Evolutionary conservation across 1,140 invertebrate genomes (phyloP).

Genomic region (Drosophila burlai): DNA sequence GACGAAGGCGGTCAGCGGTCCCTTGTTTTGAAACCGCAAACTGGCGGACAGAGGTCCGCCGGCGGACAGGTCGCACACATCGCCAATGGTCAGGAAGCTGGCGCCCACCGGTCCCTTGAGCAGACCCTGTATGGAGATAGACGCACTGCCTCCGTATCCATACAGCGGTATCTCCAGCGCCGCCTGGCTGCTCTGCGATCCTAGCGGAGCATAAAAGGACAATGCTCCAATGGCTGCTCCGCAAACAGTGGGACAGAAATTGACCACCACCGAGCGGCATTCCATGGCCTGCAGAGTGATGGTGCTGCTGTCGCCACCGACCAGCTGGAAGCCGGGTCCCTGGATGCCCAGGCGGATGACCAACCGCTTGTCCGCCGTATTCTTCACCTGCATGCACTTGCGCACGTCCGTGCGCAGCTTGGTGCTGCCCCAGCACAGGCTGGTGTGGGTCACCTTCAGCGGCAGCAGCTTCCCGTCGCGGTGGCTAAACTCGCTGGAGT

Average conservation of each 20-base stretch:
- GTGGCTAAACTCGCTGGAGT: slow-evolving; percentile 84
- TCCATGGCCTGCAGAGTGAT: slow-evolving; percentile 78
- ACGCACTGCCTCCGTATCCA: slow-evolving; percentile 79
- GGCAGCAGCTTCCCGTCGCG: slow-evolving; percentile 77
- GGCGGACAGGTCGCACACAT: slow-evolving; percentile 66
- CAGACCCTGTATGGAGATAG: slow-evolving; percentile 65
- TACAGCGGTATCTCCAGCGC: slow-evolving; percentile 63
- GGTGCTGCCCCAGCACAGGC: slow-evolving; percentile 80
- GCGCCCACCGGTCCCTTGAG: slow-evolving; percentile 74
- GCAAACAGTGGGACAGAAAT: slow-evolving; percentile 80
- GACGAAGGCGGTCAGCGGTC: slow-evolving; percentile 75
- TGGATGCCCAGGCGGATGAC: slow-evolving; percentile 70
- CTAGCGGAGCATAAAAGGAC: slow-evolving; percentile 65
- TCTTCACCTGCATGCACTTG: slow-evolving; percentile 81
- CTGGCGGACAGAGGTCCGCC: slow-evolving; percentile 61
- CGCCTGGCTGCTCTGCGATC: slow-evolving; percentile 54
- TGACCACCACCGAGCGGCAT: slow-evolving; percentile 73
- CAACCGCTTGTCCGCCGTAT: slow-evolving; percentile 72
- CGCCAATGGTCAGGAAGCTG: slow-evolving; percentile 76
- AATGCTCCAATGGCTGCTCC: slow-evolving; percentile 74
- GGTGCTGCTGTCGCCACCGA: slow-evolving; percentile 51
- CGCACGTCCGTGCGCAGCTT: slow-evolving; percentile 73
- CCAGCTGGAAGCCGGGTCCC: slow-evolving; percentile 81
- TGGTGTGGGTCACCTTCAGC: slow-evolving; percentile 75
- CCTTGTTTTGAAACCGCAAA: slow-evolving; percentile 79